Base-by-base conservation (phyloP, 2,113 vertebrate species). In the Carollia perspicillata region DNA sequence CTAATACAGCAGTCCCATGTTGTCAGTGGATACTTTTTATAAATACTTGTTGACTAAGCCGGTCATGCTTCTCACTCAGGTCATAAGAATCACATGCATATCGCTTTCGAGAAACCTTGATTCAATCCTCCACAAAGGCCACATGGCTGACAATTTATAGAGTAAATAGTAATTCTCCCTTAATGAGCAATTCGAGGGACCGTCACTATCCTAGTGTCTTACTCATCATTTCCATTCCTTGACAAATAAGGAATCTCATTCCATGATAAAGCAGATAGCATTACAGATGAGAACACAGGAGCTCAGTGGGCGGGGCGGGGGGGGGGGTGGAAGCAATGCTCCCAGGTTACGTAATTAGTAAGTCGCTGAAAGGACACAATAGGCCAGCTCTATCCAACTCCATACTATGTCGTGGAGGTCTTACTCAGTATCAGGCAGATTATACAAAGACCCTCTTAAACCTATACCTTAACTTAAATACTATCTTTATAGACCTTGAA, bases 11-110 rank as follows among this genome's bases (percentile, higher is more conserved):
- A 47, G 42, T 17, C 6, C 20, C 1, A 26, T 37, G 55, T 14
- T 51, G n/a, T 84, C 79, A 66, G 65, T 12, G 44, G 49, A 20
- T 13, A 55, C 13, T 37, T 94, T 77, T 42, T 84, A 96, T 95
- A 91, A 94, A 97, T 85, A 83, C 37, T 93, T 35, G 0, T 42
- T 93, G 90, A 95, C 44, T 80, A 63, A 96, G 37, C 44, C n/a
- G 4, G 16, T 53, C 68, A 2, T 40, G 79, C 7, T 93, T 40
- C 79, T 92, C 88, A 35, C 8, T 58, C 74, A 77, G 37, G 63
- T 93, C 89, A 69, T 33, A 40, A 93, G 83, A 93, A 69, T 66
- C 93, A 60, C 42, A 85, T 1, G 44, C 33, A 51, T 74, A 65
- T 42, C 28, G 5, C n/a, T 94, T 89, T 84, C 16, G 13, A 95